Evolutionary conservation across 1,140 invertebrate species (phyloP), one percentile per base, ranked within the genome.

Genomic region (Brachionus manjavacas): DNA sequence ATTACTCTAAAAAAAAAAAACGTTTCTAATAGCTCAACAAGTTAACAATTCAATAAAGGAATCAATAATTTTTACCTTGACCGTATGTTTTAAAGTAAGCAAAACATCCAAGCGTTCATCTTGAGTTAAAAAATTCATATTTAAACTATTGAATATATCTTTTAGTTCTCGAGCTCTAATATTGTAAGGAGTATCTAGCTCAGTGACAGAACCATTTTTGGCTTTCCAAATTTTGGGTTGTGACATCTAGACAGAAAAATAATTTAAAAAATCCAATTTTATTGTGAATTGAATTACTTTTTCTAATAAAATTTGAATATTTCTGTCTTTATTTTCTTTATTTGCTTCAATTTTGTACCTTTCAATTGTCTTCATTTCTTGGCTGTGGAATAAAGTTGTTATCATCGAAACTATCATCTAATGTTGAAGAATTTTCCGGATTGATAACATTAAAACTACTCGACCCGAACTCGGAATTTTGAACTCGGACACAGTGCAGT

Each of bases 91-190:
- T 2, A 90, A 85, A 0, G 89, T 89, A 14, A 90, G 87, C 9
- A 90, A 85, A 0, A 90, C 88, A 87, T 90, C 90, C 20, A 90
- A 86, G 28, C 90, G 83, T 85, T 90, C 90, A 85, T 90, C 89
- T 78, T 89, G 89, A 4, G 89, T 90, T 7, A 90, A 86, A 74
- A 88, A 89, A 80, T 88, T 89, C 88, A 90, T 89, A 85, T 88
- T 89, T 84, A 90, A 88, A 85, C 87, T 89, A 85, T 88, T 89
- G 85, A 89, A 90, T 41, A 90, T 90, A 81, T 90, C 88, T 66
- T 86, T 86, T 55, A 90, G 83, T 85, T 90, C 89, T 78, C 87
- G 86, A 25, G 89, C 89, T 76, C 89, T 85, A 14, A 90, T 87
- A 14, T 88, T 90, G 84, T 88, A 90, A 41, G 90, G 89, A 1